phyloP scores from a whole-genome alignment of 2,888 invertebrate species.

The Cartodere bifasciata region DNA sequence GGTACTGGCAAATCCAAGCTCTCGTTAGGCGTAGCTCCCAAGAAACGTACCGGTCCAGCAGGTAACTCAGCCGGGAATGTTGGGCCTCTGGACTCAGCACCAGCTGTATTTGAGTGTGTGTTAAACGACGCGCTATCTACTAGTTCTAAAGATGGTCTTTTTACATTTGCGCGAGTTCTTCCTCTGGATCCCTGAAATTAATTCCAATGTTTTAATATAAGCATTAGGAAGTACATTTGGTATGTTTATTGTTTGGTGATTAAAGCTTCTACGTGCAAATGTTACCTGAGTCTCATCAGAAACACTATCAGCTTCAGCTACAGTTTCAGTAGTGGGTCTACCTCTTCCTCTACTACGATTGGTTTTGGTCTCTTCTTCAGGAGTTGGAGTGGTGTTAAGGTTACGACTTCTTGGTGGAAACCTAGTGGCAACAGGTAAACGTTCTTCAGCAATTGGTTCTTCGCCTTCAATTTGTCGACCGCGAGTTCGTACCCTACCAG shows the following conservation, averaged over 20 bases:
- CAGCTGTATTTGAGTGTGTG: constrained; percentile 49
- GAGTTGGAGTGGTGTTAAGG: constrained; percentile 40
- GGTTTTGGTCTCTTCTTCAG: constrained; percentile 28
- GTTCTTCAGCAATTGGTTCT: constrained; percentile 43
- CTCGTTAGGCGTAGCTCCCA: constrained; percentile 46
- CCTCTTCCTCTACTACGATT: constrained; percentile 35
- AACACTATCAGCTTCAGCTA: constrained; percentile 25
- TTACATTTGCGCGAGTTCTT: constrained; percentile 48
- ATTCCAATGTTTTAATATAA: too few relatives aligned
- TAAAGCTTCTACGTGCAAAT: too few relatives aligned
- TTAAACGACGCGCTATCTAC: constrained; percentile 76
- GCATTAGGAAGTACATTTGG: too few relatives aligned
- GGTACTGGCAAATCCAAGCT: constrained; percentile 27
- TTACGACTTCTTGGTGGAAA: constrained; percentile 62
- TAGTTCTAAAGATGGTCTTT: constrained; percentile 65
- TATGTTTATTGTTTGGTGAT: too few relatives aligned
- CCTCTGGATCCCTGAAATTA: constrained; percentile 26
- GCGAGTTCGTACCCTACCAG: constrained; percentile 19
- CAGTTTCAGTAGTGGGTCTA: constrained; percentile 24
- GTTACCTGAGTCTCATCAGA: constrained; percentile 35
- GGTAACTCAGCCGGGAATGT: constrained; percentile 44
- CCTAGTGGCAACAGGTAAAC: constrained; percentile 73
- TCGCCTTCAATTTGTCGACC: constrained; percentile 29
- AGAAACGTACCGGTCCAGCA: constrained; percentile 42
- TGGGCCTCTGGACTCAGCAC: constrained; percentile 35